These are phyloP conservation scores for Rhinichthys klamathensis DNA, from an alignment of 2,113 vertebrate species.

Conservation along the genomic window DNA sequence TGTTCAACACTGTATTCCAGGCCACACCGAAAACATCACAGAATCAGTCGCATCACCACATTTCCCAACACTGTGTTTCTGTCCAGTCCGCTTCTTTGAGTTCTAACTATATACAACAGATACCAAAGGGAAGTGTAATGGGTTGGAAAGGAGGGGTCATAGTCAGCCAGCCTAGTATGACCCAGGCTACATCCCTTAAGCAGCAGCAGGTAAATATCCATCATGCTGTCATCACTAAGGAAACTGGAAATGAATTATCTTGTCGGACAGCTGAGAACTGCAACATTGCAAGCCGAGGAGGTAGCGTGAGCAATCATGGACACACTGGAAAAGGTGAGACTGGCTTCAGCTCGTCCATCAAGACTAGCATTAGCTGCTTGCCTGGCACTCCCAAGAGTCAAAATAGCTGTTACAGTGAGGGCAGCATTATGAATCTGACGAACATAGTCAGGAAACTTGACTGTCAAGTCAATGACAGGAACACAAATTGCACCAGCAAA, in stretches of 20 bases:
- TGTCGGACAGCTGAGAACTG: conserved; percentile 60
- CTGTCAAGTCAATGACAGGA: conserved; percentile 58
- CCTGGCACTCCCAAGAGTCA: conserved; percentile 12
- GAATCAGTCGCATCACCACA: conserved; percentile 69
- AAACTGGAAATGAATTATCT: conserved; percentile 46
- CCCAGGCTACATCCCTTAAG: conserved; percentile 79
- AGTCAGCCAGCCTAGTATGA: conserved; percentile 82
- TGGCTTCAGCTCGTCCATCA: conserved; percentile 25
- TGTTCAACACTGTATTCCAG: conserved; percentile 97
- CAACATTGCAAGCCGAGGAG: conserved; percentile 60
- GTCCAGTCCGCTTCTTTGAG: conserved; percentile 81
- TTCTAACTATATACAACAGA: conserved; percentile 80
- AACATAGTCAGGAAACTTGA: conserved; percentile 62
- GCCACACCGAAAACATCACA: conserved; percentile 74
- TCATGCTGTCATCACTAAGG: conserved; percentile 57
- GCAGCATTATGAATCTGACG: conserved; percentile 46
- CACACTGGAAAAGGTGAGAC: conserved; percentile 40
- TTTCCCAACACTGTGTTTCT: conserved; percentile 80
- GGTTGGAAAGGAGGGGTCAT: conserved; percentile 80
- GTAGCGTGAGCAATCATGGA: conserved; percentile 52
- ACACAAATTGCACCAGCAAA: conserved; percentile 73
- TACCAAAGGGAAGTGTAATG: conserved; percentile 80
- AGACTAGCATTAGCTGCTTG: conserved; percentile 15
- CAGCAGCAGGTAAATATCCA: conserved; percentile 73
- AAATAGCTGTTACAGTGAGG: conserved; percentile 43